A percentile compares a stretch with the other conserved stretches of the same genome.
Conservation (phyloP, 2,888 invertebrate species). For the Aspidiotus rigidus region DNA sequence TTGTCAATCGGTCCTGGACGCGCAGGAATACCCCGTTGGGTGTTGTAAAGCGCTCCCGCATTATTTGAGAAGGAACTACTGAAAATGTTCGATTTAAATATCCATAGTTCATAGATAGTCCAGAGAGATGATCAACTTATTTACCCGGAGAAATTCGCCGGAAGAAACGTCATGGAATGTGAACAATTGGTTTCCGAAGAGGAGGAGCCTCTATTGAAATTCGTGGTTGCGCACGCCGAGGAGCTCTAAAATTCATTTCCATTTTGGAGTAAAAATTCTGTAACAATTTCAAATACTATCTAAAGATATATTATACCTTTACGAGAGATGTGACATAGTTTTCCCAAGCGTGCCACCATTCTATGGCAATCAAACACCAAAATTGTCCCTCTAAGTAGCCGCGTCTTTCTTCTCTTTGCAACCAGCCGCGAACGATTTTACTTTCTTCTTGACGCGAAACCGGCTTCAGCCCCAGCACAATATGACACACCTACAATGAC, state of each 20-base stretch:
- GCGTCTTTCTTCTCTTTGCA: constrained; percentile 64
- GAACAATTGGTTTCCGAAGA: constrained; percentile 8
- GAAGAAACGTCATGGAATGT: constrained; percentile 29
- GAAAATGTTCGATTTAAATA: not conserved
- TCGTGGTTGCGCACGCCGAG: not conserved
- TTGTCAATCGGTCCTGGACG: constrained; percentile 69
- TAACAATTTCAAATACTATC: too few species aligned
- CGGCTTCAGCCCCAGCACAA: constrained; percentile 74
- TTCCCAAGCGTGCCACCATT: constrained; percentile 80
- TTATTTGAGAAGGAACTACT: constrained; percentile 21
- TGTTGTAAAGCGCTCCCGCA: constrained; percentile 20
- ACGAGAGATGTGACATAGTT: constrained; percentile 46
- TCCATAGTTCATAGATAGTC: not conserved
- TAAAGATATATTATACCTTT: constrained; percentile 20
- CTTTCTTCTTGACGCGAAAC: constrained; percentile 71
- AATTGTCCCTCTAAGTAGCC: constrained; percentile 73
- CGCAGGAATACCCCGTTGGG: constrained; percentile 35
- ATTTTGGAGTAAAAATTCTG: too few species aligned
- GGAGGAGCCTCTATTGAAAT: not conserved
- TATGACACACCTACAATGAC: constrained; percentile 61
- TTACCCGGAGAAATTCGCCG: constrained; percentile 18
- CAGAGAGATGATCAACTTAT: not conserved
- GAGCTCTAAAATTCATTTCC: constrained; percentile 3
- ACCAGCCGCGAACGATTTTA: constrained; percentile 73
- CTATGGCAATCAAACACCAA: constrained; percentile 76